A percentile compares a stretch with the other conserved stretches of the same genome.
phyloP scores from a whole-genome alignment of 2,113 vertebrate species.

The Oriolus oriolus region DNA sequence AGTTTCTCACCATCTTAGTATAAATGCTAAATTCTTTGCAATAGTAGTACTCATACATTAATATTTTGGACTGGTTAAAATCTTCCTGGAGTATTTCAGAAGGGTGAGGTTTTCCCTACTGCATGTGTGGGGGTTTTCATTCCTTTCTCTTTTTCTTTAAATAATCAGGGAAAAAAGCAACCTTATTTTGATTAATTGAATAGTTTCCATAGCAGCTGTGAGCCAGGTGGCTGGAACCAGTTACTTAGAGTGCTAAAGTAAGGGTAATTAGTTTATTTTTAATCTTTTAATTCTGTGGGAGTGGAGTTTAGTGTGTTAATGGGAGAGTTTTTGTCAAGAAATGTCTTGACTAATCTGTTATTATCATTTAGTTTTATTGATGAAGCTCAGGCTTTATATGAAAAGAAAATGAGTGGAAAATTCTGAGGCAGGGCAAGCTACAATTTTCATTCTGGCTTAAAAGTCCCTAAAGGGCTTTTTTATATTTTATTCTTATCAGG shows the following conservation, averaged over 20 bases:
- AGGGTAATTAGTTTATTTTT: conserved; percentile 67
- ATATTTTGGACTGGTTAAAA: background rate
- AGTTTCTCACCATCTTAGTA: background rate
- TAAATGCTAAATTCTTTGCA: background rate
- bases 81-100: background rate
- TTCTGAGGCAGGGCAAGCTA: background rate
- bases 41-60: background rate
- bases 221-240: conserved; percentile 50
- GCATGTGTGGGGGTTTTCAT: background rate
- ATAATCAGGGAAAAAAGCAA: background rate
- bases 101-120: background rate
- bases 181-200: conserved; percentile 60
- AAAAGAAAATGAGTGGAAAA: conserved; percentile 18
- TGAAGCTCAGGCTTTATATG: background rate
- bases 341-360: conserved; percentile 46
- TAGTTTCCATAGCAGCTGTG: conserved; percentile 62
- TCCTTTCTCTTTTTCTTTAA: conserved; percentile 12
- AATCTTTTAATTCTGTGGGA: conserved; percentile 52
- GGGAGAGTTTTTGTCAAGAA: conserved; percentile 2
- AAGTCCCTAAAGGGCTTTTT: conserved; percentile 5
- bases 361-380: conserved; percentile 52
- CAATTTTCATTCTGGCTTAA: background rate
- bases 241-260: conserved; percentile 47
- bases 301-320: conserved; percentile 49
- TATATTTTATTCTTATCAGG: conserved; percentile 31